Evolutionary conservation across 1,140 invertebrate species (phyloP).

Genomic region (Heterodera schachtii): DNA sequence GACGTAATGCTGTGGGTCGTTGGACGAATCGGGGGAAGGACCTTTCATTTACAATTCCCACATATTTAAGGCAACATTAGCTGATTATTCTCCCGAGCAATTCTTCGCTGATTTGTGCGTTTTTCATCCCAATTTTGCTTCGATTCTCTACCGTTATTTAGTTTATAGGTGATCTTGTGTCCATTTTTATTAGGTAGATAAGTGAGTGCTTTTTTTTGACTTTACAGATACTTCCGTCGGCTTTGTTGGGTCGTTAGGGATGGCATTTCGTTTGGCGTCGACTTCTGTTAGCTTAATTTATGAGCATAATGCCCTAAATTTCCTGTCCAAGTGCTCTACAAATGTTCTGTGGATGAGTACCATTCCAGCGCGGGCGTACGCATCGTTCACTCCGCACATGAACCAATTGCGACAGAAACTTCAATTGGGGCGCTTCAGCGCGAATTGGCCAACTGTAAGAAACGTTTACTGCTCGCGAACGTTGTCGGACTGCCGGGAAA

Average conservation of each 20-base stretch:
- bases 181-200: background rate
- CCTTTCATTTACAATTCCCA: background rate
- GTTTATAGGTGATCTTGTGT: conserved; percentile 25
- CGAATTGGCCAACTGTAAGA: conserved; percentile 34
- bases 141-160: conserved; percentile 21
- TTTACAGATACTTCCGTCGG: conserved; percentile 31
- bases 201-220: no score
- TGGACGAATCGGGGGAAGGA: no score
- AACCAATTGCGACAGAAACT: conserved; percentile 10
- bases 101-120: conserved; percentile 14
- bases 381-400: conserved; percentile 13
- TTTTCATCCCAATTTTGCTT: conserved; percentile 16
- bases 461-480: conserved; percentile 11
- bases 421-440: conserved; percentile 20
- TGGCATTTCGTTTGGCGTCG: conserved; percentile 32
- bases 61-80: conserved; percentile 11
- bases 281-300: conserved; percentile 25
- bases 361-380: conserved; percentile 34
- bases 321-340: conserved; percentile 31
- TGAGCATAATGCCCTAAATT: conserved; percentile 1
- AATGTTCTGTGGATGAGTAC: conserved; percentile 21
- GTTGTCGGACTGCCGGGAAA: background rate
- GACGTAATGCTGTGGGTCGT: no score
- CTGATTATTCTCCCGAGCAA: background rate
- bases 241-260: conserved; percentile 34